These are phyloP conservation scores for Catotricha subobsoleta DNA, from an alignment of 2,888 invertebrate species.

Conservation along the genomic window DNA sequence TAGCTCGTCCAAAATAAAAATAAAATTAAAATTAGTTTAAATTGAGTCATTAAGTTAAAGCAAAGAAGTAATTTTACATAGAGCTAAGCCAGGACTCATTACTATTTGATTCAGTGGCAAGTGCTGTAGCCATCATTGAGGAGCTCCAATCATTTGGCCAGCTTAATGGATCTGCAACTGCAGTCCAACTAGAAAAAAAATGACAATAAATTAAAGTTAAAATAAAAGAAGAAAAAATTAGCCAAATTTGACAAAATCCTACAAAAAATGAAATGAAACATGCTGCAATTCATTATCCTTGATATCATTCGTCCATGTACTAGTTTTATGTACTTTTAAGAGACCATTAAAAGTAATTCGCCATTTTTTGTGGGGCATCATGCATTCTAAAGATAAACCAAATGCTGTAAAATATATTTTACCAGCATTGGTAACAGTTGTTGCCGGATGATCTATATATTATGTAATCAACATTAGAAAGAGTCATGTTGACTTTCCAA, in stretches of 20 bases:
- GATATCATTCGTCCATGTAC: slow-evolving; percentile 15
- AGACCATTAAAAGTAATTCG: slow-evolving; percentile 52
- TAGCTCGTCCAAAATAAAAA: neutral
- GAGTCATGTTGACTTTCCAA: neutral
- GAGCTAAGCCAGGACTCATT: slow-evolving; percentile 37
- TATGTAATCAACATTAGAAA: neutral
- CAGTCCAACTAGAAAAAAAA: slow-evolving; percentile 39
- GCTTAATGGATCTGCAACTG: slow-evolving; percentile 30
- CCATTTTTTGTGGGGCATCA: slow-evolving; percentile 41
- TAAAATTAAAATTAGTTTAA: slow-evolving; percentile 1
- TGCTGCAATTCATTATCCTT: slow-evolving; percentile 29
- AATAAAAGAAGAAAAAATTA: neutral
- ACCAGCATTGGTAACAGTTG: slow-evolving; percentile 26
- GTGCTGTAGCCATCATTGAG: slow-evolving; percentile 33
- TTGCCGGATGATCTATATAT: slow-evolving; percentile 36
- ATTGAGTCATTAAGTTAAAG: neutral
- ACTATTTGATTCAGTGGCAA: slow-evolving; percentile 40
- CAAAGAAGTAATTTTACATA: slow-evolving; percentile 29
- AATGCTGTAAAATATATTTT: slow-evolving; percentile 37
- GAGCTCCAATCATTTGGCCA: slow-evolving; percentile 39
- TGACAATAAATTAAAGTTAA: neutral
- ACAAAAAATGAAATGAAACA: slow-evolving; percentile 42
- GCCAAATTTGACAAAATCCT: slow-evolving; percentile 8
- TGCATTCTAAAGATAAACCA: slow-evolving; percentile 40
- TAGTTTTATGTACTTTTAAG: slow-evolving; percentile 32